Evolutionary conservation across 1,140 invertebrate genomes (phyloP), one percentile per base, ranked within the genome.

Genomic region (Lanistes nyassanus): DNA sequence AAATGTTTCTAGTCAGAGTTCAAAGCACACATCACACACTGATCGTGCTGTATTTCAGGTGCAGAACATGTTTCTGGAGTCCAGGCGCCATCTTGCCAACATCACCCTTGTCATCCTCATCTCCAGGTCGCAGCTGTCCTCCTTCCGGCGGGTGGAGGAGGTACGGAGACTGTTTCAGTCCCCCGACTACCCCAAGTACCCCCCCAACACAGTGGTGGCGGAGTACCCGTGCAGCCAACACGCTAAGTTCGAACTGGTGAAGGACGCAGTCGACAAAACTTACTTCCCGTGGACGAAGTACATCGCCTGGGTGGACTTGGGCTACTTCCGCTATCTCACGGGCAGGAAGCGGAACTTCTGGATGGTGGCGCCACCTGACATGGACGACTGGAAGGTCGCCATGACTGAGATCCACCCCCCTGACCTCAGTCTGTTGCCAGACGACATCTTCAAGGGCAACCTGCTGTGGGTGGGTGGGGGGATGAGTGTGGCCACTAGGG

Each of bases 301-400:
- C 66, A 79, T 77, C 58, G 80, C 80, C 31, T 85, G 84, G 84
- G 19, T 85, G 13, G 84, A 85, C 70, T 64, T 83, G 19, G 84
- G 84, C 5, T 83, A 82, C 72, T 85, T 83, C 55, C 75, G 82
- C 16, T 76, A 82, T 47, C 71, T 80, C 36, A 64, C 73, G 21
- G 51, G 76, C 9, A 37, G 66, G 31, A 71, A 78, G 0, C 58
- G 69, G 31, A 34, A n/a, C 19, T 84, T 86, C 74, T 56, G 39
- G 26, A 29, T 86, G 31, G 47, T 51, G 11, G 36, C 76, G 31
- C 83, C 83, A 13, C 39, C 34, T 16, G 65, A 74, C 55, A 79
- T 81, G 73, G 76, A 83, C 64, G 65, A 77, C 23, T 68, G 31
- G 13, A 80, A 68, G 68, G 53, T 83, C 29, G 76, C 82, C 29